A percentile compares a stretch with the other conserved stretches of the same genome.
phyloP scores from a whole-genome alignment of 2,797 vertebrate species.

The Poeciliopsis infans region DNA sequence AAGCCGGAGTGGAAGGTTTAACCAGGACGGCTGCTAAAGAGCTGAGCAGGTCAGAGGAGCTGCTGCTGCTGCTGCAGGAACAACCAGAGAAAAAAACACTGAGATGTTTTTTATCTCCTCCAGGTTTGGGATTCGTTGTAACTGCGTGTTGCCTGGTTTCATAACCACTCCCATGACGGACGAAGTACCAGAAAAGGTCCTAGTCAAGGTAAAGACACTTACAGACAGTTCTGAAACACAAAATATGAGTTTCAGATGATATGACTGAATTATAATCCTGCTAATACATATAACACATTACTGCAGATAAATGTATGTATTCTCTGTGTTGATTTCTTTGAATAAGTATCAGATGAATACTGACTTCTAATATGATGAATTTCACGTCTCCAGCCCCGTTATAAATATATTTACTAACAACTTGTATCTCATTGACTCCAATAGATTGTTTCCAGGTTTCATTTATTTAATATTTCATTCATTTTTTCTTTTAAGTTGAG shows the following conservation, averaged over 20 bases:
- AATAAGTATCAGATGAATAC: background rate
- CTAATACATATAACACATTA: background rate
- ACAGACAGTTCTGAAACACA: background rate
- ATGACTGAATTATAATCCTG: background rate
- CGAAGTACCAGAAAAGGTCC: slow-evolving; percentile 87
- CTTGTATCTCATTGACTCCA: background rate
- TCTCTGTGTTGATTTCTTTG: background rate
- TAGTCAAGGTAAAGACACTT: slow-evolving; percentile 79
- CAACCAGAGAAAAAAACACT: background rate
- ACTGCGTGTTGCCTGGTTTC: slow-evolving; percentile 88
- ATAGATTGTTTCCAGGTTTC: background rate
- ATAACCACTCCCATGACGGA: slow-evolving; percentile 88
- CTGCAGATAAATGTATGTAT: background rate
- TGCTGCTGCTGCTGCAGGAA: accelerated
- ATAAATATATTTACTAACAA: background rate
- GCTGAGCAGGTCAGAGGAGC: slow-evolving; percentile 81
- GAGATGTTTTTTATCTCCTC: background rate
- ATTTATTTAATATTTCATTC: background rate
- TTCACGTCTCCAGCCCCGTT: accelerated
- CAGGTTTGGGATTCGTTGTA: slow-evolving; percentile 89
- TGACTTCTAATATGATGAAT: background rate
- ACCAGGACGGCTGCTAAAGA: slow-evolving; percentile 86
- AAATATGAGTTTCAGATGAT: background rate
- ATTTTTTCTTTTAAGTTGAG: background rate
- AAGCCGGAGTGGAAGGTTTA: slow-evolving; percentile 88